These are phyloP conservation scores for Orussus abietinus DNA, from an alignment of 1,140 invertebrate genomes.

Conservation along the genomic window DNA sequence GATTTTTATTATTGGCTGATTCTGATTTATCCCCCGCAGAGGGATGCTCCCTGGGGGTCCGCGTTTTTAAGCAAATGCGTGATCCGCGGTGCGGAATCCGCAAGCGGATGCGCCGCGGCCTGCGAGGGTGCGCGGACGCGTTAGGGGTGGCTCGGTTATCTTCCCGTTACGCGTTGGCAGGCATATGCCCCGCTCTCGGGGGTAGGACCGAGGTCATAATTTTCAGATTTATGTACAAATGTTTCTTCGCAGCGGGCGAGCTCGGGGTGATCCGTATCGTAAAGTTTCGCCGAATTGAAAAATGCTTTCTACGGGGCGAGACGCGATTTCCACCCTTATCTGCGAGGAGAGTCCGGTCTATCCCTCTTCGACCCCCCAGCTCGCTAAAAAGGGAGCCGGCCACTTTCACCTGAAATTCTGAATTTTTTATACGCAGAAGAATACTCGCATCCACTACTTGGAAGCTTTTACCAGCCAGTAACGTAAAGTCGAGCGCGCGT, in stretches of 20 bases:
- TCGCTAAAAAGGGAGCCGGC: too few species aligned
- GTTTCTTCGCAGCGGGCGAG: constrained; percentile 32
- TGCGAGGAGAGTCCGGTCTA: too few species aligned
- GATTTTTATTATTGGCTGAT: constrained; percentile 52
- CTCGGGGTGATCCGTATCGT: constrained; percentile 45
- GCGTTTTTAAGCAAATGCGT: constrained; percentile 9
- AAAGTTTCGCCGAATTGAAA: constrained; percentile 50
- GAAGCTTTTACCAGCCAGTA: too few species aligned
- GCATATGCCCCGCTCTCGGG: constrained; percentile 37
- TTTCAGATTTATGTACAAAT: constrained; percentile 54
- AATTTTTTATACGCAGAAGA: too few species aligned
- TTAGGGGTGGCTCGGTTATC: constrained; percentile 39
- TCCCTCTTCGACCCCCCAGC: too few species aligned
- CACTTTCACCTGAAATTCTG: too few species aligned
- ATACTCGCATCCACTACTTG: too few species aligned
- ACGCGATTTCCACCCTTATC: neutral
- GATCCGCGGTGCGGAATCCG: neutral
- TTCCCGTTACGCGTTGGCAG: constrained; percentile 48
- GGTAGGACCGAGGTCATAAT: constrained; percentile 36
- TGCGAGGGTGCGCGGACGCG: constrained; percentile 21
- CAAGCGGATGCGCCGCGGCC: constrained; percentile 9
- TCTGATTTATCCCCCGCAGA: constrained; percentile 44
- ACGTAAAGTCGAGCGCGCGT: too few species aligned
- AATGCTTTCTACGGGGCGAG: constrained; percentile 34
- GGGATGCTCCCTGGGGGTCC: constrained; percentile 7